These are phyloP conservation scores for Habropoda laboriosa DNA, from an alignment of 1,140 invertebrate species.

Conservation along the genomic window DNA sequence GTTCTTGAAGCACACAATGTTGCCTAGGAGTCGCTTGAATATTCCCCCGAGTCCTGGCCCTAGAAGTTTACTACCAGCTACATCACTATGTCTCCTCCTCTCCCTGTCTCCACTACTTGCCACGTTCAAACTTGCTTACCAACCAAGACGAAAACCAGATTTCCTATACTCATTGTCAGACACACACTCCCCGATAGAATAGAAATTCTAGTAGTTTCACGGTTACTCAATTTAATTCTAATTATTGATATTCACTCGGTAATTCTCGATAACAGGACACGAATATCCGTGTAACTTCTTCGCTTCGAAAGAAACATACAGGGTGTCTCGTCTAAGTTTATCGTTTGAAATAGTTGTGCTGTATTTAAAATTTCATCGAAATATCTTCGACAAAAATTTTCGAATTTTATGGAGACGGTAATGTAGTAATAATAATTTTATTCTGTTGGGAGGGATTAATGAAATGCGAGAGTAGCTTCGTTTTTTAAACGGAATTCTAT, in stretches of 20 bases:
- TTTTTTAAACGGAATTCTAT: too few species aligned
- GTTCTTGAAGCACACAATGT: background rate
- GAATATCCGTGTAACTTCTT: background rate
- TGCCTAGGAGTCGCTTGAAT: background rate
- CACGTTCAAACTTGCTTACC: background rate
- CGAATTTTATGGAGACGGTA: too few species aligned
- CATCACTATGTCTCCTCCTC: background rate
- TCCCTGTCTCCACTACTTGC: background rate
- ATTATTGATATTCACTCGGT: too few species aligned
- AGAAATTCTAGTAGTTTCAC: background rate
- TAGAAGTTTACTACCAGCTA: background rate
- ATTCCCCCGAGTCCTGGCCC: background rate
- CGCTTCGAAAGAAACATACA: too few species aligned
- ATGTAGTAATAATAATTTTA: too few species aligned
- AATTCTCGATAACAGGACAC: too few species aligned
- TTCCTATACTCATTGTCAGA: background rate
- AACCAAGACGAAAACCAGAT: background rate
- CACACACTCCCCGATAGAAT: background rate
- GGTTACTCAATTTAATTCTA: background rate
- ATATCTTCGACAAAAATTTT: too few species aligned
- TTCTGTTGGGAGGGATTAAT: too few species aligned
- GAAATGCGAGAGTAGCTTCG: too few species aligned
- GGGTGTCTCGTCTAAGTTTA: too few species aligned
- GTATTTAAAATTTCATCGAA: too few species aligned
- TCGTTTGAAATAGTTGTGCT: too few species aligned